phyloP scores from a whole-genome alignment of 1,140 invertebrate genomes.

The Oncopeltus fasciatus region DNA sequence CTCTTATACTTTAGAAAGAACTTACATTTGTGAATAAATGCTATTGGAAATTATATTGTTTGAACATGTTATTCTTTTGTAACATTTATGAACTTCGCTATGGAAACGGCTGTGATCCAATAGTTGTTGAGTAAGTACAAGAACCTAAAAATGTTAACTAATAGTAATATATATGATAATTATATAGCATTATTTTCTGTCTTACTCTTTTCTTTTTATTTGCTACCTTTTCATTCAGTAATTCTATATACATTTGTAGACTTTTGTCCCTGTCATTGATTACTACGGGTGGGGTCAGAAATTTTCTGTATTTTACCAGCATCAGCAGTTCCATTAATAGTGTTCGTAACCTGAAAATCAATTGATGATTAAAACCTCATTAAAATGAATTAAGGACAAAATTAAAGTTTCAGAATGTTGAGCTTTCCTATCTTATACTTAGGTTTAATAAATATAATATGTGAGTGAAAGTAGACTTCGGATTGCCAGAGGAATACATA shows the following conservation, averaged over 20 bases:
- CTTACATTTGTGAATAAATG: no score
- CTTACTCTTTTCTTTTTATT: no score
- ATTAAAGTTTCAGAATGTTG: no score
- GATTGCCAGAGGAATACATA: no score
- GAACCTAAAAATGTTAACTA: background rate
- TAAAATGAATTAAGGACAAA: no score
- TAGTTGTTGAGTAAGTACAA: background rate
- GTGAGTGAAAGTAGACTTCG: no score
- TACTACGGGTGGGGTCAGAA: background rate
- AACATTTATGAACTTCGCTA: conserved; percentile 1
- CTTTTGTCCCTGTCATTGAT: background rate
- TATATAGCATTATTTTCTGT: background rate
- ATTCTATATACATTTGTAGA: background rate
- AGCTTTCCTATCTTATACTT: no score
- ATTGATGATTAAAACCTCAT: no score
- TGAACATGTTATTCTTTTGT: background rate
- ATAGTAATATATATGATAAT: background rate
- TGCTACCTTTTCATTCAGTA: background rate
- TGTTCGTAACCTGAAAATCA: background rate
- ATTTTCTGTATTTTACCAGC: background rate
- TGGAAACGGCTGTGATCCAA: background rate
- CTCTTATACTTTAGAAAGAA: no score
- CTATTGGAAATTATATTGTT: no score
- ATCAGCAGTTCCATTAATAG: background rate
- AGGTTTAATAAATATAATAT: no score